A percentile compares a stretch with the other conserved stretches of the same genome.
phyloP scores from a whole-genome alignment of 1,140 invertebrate genomes.

The Drosophila watanabei region DNA sequence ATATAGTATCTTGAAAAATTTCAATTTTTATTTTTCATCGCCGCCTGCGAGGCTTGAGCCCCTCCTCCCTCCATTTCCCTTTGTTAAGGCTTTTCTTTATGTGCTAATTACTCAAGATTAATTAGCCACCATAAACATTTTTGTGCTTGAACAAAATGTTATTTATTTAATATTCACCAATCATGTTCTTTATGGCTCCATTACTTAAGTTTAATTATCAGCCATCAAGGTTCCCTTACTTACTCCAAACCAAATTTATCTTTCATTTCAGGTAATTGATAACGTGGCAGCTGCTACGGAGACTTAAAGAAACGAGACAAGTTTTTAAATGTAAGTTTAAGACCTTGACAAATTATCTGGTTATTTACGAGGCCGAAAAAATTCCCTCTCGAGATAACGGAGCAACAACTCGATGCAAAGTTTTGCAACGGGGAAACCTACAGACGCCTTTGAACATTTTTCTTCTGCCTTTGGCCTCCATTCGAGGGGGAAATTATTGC shows the following conservation, averaged over 20 bases:
- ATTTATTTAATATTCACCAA: slow-evolving; percentile 14
- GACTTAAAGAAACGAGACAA: slow-evolving; percentile 10
- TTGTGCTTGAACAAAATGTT: background rate
- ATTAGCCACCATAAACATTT: slow-evolving; percentile 4
- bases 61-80: background rate
- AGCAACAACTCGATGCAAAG: slow-evolving; percentile 36
- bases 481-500: slow-evolving; percentile 37
- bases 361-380: slow-evolving; percentile 41
- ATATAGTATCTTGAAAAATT: background rate
- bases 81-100: background rate
- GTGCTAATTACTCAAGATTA: slow-evolving; percentile 9
- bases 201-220: slow-evolving; percentile 16
- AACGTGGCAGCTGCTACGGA: slow-evolving; percentile 2
- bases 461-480: slow-evolving; percentile 21
- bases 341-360: slow-evolving; percentile 50
- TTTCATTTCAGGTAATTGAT: slow-evolving; percentile 35
- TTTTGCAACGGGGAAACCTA: slow-evolving; percentile 22
- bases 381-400: slow-evolving; percentile 30
- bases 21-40: background rate
- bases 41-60: no score
- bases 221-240: background rate
- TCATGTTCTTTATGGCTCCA: slow-evolving; percentile 9
- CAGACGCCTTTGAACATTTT: slow-evolving; percentile 38
- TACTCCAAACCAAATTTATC: background rate
- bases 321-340: slow-evolving; percentile 42